Conservation (phyloP, 1,140 invertebrate species). For the Drosophila grimshawi region DNA sequence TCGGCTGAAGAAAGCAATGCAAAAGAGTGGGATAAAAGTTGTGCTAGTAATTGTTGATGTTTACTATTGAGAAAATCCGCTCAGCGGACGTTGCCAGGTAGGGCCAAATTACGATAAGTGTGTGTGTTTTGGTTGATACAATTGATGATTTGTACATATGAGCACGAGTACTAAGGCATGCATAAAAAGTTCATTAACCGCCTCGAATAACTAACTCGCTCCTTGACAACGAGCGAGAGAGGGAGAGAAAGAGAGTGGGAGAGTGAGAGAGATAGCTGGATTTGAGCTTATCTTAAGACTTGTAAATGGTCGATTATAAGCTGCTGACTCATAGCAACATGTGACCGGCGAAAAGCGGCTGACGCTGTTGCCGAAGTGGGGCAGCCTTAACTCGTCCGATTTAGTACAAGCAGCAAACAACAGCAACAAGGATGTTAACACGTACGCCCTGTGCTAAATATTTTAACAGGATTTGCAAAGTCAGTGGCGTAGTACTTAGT, state of each 20-base stretch:
- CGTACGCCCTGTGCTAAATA: conserved; percentile 73
- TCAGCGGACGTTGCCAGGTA: conserved; percentile 41
- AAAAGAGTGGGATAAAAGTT: conserved; percentile 3
- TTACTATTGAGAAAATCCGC: conserved; percentile 9
- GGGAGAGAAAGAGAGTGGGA: not conserved
- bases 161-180: not conserved
- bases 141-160: conserved; percentile 40
- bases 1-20: conserved; percentile 28
- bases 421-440: conserved; percentile 53
- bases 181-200: conserved; percentile 34
- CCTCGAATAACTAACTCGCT: not conserved
- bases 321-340: conserved; percentile 47
- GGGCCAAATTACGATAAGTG: conserved; percentile 26
- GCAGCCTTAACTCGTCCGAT: conserved; percentile 31
- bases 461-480: conserved; percentile 63
- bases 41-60: not conserved
- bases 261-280: conserved; percentile 1
- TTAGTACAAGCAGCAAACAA: conserved; percentile 13
- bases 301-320: conserved; percentile 45
- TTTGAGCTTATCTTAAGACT: conserved; percentile 36
- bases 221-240: not conserved
- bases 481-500: conserved; percentile 62
- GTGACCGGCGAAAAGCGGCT: conserved; percentile 9
- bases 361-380: conserved; percentile 20
- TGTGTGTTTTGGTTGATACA: conserved; percentile 30